Conservation (phyloP, 2,888 invertebrate species). For the Acholoe squamosa region DNA sequence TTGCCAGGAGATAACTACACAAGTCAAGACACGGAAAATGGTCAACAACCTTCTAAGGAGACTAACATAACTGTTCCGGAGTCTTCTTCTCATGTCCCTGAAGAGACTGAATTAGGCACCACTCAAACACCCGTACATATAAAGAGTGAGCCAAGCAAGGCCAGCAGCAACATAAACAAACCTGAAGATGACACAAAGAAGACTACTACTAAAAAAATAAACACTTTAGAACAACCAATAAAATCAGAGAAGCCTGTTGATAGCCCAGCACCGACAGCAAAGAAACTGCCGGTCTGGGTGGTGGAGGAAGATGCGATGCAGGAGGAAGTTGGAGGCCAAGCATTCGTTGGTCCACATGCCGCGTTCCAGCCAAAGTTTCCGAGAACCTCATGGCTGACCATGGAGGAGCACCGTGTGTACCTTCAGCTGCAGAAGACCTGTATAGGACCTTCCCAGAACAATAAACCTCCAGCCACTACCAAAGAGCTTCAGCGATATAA, state of each 20-base stretch:
- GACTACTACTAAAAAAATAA: background rate
- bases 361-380: constrained; percentile 52
- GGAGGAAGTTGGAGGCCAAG: background rate
- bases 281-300: constrained; percentile 8
- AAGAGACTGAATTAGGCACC: too few relatives aligned
- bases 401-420: constrained; percentile 73
- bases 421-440: constrained; percentile 70
- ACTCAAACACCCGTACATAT: too few relatives aligned
- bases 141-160: too few relatives aligned
- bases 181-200: background rate
- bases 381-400: constrained; percentile 71
- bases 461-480: constrained; percentile 65
- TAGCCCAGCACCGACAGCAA: background rate
- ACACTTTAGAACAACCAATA: too few relatives aligned
- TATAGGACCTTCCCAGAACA: constrained; percentile 67
- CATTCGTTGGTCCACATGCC: background rate
- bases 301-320: background rate
- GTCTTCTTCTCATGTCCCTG: too few relatives aligned
- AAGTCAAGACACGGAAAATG: too few relatives aligned
- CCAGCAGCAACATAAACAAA: background rate
- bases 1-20: too few relatives aligned
- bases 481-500: constrained; percentile 72
- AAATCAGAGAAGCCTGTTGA: too few relatives aligned
- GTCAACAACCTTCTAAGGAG: too few relatives aligned
- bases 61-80: too few relatives aligned